Evolutionary conservation across 2,888 invertebrate species (phyloP).

Genomic region (Caenorhabditis imperialis): DNA sequence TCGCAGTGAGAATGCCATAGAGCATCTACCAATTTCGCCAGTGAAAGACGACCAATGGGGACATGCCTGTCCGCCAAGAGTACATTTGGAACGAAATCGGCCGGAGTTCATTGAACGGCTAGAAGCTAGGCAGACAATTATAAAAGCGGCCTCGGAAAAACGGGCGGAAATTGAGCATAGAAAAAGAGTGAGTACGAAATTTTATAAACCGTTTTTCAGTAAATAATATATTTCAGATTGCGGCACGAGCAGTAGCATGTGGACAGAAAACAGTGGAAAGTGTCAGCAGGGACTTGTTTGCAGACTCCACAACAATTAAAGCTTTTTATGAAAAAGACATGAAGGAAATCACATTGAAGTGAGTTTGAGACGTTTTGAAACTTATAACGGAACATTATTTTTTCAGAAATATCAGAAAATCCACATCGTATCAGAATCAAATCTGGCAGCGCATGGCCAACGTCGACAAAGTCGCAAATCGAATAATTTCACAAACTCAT

Average conservation of each 20-base stretch:
- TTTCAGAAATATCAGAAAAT: conserved; percentile 41
- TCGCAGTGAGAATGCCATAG: conserved; percentile 32
- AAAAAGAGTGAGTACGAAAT: conserved; percentile 33
- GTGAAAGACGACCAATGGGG: conserved; percentile 44
- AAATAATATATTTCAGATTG: conserved; percentile 17
- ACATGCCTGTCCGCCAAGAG: conserved; percentile 36
- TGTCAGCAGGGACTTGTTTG: conserved; percentile 40
- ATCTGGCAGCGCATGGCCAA: conserved; percentile 18
- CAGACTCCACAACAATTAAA: conserved; percentile 33
- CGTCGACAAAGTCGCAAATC: conserved; percentile 31
- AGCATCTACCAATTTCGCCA: conserved; percentile 46
- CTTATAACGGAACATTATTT: background rate
- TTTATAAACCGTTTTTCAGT: background rate
- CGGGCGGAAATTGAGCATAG: conserved; percentile 41
- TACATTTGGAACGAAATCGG: conserved; percentile 43
- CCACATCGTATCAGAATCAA: conserved; percentile 8
- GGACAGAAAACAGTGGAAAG: conserved; percentile 34
- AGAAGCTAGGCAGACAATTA: conserved; percentile 44
- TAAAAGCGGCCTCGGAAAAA: conserved; percentile 33
- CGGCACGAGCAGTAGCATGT: conserved; percentile 43
- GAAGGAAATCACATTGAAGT: conserved; percentile 44
- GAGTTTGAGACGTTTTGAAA: too few species aligned
- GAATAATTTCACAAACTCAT: conserved; percentile 47
- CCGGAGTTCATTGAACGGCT: conserved; percentile 48
- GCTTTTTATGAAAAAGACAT: conserved; percentile 47